Evolutionary conservation across 2,797 vertebrate genomes (phyloP).

Genomic region (Schizopygopsis malacanthus): DNA sequence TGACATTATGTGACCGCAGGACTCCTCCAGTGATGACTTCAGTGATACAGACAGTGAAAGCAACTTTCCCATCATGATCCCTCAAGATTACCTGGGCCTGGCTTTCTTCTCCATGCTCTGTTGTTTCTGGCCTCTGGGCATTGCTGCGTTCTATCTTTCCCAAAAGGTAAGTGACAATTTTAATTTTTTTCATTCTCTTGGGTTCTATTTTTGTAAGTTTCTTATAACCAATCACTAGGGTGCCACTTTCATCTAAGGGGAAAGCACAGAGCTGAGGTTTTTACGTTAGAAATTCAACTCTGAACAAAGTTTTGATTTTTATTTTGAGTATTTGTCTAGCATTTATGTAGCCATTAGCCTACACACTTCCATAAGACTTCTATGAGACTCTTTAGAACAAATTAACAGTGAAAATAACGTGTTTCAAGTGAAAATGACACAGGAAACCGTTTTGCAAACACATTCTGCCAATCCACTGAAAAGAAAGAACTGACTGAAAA

Average conservation of each 20-base stretch:
- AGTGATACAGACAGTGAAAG: conserved; percentile 84
- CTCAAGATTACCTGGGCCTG: conserved; percentile 88
- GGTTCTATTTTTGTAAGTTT: not conserved
- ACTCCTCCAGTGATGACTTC: conserved; percentile 84
- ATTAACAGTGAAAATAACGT: not conserved
- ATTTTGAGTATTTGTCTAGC: not conserved
- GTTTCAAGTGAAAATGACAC: not conserved
- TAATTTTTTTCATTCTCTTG: not conserved
- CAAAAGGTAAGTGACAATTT: conserved; percentile 81
- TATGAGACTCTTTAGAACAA: not conserved
- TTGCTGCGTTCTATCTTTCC: conserved; percentile 89
- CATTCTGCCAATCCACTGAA: not conserved
- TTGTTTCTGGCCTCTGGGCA: conserved; percentile 93
- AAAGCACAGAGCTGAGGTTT: too few relatives aligned
- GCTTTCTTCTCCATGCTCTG: conserved; percentile 94
- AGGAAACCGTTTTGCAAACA: not conserved
- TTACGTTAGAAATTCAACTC: not conserved
- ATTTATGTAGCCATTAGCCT: not conserved
- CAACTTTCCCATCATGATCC: conserved; percentile 85
- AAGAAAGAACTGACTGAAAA: not conserved
- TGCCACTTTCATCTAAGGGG: too few relatives aligned
- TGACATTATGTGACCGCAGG: conserved; percentile 65
- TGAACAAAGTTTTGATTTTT: not conserved
- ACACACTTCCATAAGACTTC: not conserved
- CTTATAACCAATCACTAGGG: not conserved